Conservation (phyloP, 2,113 vertebrate genomes). For the Heptranchias perlo region DNA sequence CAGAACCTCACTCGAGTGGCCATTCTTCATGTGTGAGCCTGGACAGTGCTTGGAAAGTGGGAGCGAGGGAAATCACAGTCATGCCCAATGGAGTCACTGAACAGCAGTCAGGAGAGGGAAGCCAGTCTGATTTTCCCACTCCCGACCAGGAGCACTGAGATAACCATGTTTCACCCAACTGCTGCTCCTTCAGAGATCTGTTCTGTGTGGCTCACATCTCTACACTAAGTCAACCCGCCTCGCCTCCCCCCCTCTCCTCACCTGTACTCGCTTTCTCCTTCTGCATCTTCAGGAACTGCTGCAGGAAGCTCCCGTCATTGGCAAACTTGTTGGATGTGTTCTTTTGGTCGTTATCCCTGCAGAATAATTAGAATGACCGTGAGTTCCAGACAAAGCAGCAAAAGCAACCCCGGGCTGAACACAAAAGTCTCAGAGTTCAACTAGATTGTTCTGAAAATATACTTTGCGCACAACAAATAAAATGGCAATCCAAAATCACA, state of each 20-base stretch:
- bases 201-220: neutral
- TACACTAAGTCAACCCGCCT: neutral
- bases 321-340: slow-evolving; percentile 78
- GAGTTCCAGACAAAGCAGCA: neutral
- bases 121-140: no score
- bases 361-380: neutral
- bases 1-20: neutral
- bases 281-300: slow-evolving; percentile 92
- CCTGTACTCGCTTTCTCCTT: slow-evolving; percentile 68
- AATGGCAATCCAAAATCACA: neutral
- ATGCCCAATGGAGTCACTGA: neutral
- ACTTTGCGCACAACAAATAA: neutral
- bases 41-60: neutral
- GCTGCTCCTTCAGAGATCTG: neutral
- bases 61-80: neutral
- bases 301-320: slow-evolving; percentile 92
- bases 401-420: neutral
- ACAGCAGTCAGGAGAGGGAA: neutral
- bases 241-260: slow-evolving; percentile 9
- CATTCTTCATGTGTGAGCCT: neutral
- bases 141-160: neutral
- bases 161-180: no score
- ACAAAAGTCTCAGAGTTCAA: neutral
- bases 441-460: neutral
- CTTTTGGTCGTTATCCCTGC: slow-evolving; percentile 39